Percentiles rank a stretch among this genome's conserved stretches.
phyloP scores from a whole-genome alignment of 2,113 vertebrate species.

The Nothocercus julius region DNA sequence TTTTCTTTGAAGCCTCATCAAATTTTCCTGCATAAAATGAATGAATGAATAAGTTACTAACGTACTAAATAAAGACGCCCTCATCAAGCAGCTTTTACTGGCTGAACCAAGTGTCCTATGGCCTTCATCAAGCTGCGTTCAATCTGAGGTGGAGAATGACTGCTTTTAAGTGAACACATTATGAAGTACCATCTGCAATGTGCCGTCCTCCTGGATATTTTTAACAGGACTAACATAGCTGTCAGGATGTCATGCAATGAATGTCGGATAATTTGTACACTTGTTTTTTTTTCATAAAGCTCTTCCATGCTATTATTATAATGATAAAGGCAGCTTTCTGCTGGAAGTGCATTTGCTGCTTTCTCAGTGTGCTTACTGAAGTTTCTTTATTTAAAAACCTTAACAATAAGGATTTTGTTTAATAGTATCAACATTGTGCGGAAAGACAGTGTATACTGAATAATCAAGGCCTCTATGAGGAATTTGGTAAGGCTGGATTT shows the following conservation, averaged over 20 bases:
- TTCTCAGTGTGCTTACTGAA: neutral
- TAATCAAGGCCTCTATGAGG: neutral
- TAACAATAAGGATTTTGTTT: constrained; percentile 17
- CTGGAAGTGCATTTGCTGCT: constrained; percentile 33
- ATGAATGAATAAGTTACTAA: constrained; percentile 56
- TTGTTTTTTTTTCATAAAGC: constrained; percentile 23
- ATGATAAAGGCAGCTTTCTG: constrained; percentile 35
- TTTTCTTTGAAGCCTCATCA: constrained; percentile 35
- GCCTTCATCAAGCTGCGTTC: constrained; percentile 61
- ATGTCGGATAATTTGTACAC: constrained; percentile 61
- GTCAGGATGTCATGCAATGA: constrained; percentile 68
- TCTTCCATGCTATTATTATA: constrained; percentile 49
- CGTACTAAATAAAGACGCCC: constrained; percentile 26
- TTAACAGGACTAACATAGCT: constrained; percentile 71
- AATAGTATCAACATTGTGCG: neutral
- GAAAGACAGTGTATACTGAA: neutral
- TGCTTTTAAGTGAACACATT: constrained; percentile 54
- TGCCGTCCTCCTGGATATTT: constrained; percentile 66
- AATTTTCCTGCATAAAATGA: constrained; percentile 51
- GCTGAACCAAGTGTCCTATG: constrained; percentile 67
- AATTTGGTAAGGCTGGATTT: neutral
- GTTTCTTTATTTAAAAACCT: constrained; percentile 13
- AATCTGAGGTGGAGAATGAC: constrained; percentile 53
- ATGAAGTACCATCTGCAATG: constrained; percentile 68
- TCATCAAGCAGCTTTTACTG: constrained; percentile 67